Evolutionary conservation across 2,113 vertebrate species (phyloP).

Genomic region (Vombatus ursinus): DNA sequence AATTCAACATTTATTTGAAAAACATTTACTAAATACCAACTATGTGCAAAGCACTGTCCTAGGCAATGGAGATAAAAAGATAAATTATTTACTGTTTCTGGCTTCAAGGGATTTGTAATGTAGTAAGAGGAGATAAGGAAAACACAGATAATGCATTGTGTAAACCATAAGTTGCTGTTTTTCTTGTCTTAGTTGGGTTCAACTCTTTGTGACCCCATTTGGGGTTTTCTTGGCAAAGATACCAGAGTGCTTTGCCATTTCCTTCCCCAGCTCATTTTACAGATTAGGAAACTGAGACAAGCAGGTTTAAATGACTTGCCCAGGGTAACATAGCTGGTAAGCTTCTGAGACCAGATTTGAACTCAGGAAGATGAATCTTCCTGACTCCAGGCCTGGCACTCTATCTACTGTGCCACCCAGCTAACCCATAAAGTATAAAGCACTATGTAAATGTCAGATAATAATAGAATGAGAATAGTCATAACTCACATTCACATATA

Average conservation of each 20-base stretch:
- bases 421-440: not conserved
- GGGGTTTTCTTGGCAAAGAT: too few relatives aligned
- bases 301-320: too few relatives aligned
- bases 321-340: too few relatives aligned
- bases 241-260: too few relatives aligned
- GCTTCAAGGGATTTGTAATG: not conserved
- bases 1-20: not conserved
- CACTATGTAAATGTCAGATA: not conserved
- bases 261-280: too few relatives aligned
- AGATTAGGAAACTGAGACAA: too few relatives aligned
- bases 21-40: not conserved
- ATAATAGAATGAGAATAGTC: not conserved
- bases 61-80: not conserved
- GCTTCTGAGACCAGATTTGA: too few relatives aligned
- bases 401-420: too few relatives aligned
- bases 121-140: not conserved
- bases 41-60: not conserved
- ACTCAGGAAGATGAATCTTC: too few relatives aligned
- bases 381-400: too few relatives aligned
- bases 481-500: not conserved
- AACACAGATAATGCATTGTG: not conserved
- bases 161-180: not conserved
- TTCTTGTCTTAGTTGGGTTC: too few relatives aligned
- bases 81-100: not conserved
- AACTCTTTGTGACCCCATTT: too few relatives aligned